These are phyloP conservation scores for Sebastes matsubarae DNA, from an alignment of 2,797 vertebrate genomes.

Conservation along the genomic window DNA sequence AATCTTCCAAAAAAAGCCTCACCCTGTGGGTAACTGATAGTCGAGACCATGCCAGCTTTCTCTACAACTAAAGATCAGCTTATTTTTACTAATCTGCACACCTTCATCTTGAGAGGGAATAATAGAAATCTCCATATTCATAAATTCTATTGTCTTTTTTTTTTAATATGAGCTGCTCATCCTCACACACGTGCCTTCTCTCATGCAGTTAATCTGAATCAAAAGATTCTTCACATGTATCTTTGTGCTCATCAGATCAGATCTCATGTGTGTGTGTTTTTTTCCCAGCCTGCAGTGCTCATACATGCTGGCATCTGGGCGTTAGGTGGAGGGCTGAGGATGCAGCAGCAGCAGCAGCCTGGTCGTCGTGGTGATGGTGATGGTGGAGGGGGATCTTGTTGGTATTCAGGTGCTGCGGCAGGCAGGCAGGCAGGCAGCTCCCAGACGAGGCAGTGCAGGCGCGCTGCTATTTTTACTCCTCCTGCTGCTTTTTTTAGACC, in stretches of 20 bases:
- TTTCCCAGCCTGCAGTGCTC: conserved; percentile 15
- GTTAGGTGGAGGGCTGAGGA: conserved; percentile 26
- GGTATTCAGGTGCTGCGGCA: conserved; percentile 93
- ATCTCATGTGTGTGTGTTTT: not conserved
- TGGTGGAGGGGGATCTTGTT: conserved; percentile 81
- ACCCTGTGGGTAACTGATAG: conserved; percentile 4
- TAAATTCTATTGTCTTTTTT: not conserved
- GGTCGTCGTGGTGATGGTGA: conserved; percentile 41
- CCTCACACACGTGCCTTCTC: not conserved
- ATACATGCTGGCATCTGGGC: not conserved
- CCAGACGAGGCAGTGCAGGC: conserved; percentile 92
- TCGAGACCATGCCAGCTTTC: not conserved
- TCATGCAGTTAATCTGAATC: not conserved
- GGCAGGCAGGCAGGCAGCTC: conserved; percentile 74
- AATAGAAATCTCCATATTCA: not conserved
- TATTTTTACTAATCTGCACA: not conserved
- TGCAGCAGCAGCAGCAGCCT: conserved; percentile 46
- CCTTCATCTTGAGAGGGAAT: not conserved
- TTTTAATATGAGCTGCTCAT: not conserved
- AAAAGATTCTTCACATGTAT: not conserved
- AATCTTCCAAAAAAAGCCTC: not conserved
- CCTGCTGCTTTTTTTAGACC: conserved; percentile 97
- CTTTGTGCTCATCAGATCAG: conserved; percentile 2
- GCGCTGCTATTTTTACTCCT: conserved; percentile 96
- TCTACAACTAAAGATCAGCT: not conserved